Evolutionary conservation across 2,888 invertebrate genomes (phyloP), one percentile per base, ranked within the genome.

Genomic region (Eristalinus aeneus): DNA sequence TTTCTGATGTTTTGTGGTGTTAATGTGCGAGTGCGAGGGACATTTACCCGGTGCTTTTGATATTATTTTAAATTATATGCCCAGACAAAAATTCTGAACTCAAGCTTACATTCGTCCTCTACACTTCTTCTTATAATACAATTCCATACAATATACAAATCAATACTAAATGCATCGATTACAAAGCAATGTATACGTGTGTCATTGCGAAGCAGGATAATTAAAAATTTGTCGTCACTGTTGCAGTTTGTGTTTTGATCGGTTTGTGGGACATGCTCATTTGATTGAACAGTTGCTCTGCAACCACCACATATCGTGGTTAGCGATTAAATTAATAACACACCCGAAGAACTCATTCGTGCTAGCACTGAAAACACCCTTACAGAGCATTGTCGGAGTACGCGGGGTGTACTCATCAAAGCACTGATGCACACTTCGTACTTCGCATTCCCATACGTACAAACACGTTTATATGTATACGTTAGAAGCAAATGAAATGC

Each of bases 101-200:
- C 9, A 34, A 34, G 34, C 8, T 34, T 34, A 1, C 34, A 34
- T 34, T 10, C 34, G 9, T 10, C 10, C 10, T 4, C 9, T 9
- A 34, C 34, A 34, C 34, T 27, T 5, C 2, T 27, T 27, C 27
- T 2, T 27, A 3, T 27, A 5, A 27, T 27, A 27, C 27, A 27
- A 27, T 27, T n/a, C 22, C 46, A 61, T 68, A 31, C 61, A 10
- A 12, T 69, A 78, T 56, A 74, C 81, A 81, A 73, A 73, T 77
- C 81, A 81, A 74, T 82, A 77, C 82, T 86, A 78, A 86, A 82
- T 78, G 86, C 77, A 82, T 78, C 77, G 74, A 86, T 86, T 86
- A 86, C 86, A 77, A 82, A 82, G 82, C 86, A 86, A 82, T 82
- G 77, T 82, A 81, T 86, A 86, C 86, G 74, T 86, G 86, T 86